Base-by-base conservation (phyloP, 1,140 invertebrate species). In the Pentalonia nigronervosa region DNA sequence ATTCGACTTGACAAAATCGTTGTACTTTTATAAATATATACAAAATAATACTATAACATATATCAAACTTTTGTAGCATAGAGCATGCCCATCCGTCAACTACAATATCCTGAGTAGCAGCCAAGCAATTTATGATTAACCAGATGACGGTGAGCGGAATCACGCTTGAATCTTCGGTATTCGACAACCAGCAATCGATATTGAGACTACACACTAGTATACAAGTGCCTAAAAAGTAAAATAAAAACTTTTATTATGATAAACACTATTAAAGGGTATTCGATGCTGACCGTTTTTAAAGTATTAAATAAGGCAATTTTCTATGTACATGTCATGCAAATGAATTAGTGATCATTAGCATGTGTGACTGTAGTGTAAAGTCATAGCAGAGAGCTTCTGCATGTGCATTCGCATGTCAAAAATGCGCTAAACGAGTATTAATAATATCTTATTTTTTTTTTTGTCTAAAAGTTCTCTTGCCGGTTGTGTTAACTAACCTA, bases 41-140 rank as follows among this genome's bases (percentile, higher is more conserved):
- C 30, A 17, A 6, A 17, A 1, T 76, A 76, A n/a, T n/a, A 76
- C 41, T n/a, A n/a, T 4, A n/a, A 17, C 6, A 76, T 34, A 17
- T 76, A 76, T n/a, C 60, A 76, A n/a, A 76, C 60, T 76, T 76
- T 76, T 76, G 30, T 34, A 76, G 60, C 60, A 76, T 76, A 34
- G 60, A 76, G 14, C 60, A 76, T n/a, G 60, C 60, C 60, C 60
- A 76, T 76, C 60, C 60, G 14, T 76, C 60, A n/a, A 76, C 60
- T 76, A 76, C 60, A 76, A 76, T 76, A 76, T 76, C 60, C 14
- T 76, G 60, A 76, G 60, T 76, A n/a, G 60, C 60, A 76, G 60
- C 60, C 14, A 67, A n/a, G n/a, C 60, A 76, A n/a, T 76, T 76
- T 76, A 76, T 76, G 60, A 76, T 76, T 76, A 76, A 76, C 60